Evolutionary conservation across 2,113 vertebrate genomes (phyloP).

Genomic region (Orthochromis indermauri): DNA sequence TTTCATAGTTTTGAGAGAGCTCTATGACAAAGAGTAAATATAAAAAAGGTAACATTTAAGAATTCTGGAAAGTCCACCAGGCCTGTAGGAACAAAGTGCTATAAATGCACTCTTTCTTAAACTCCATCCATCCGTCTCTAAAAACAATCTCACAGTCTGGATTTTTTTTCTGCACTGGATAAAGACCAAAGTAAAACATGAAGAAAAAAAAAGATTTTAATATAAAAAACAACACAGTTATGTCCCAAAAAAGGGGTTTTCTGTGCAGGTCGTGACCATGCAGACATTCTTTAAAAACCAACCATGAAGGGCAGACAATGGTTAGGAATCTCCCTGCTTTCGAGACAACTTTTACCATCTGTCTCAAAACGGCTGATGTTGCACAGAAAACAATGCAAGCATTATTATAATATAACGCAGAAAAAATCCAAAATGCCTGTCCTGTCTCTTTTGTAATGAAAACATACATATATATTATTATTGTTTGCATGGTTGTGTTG

Average conservation of each 20-base stretch:
- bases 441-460: not conserved
- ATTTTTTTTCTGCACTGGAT: not conserved
- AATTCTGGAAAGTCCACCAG: not conserved
- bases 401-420: not conserved
- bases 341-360: not conserved
- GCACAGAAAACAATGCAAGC: slow-evolving; percentile 3
- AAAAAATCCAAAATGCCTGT: not conserved
- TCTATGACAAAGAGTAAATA: not conserved
- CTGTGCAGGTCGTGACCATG: not conserved
- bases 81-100: not conserved
- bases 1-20: not conserved
- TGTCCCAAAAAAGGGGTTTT: not conserved
- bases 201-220: not conserved
- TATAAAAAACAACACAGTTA: not conserved
- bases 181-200: not conserved
- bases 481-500: not conserved
- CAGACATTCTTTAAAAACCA: slow-evolving; percentile 10
- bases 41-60: not conserved
- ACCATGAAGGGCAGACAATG: not conserved
- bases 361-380: not conserved
- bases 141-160: not conserved
- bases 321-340: slow-evolving; percentile 34
- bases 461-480: not conserved
- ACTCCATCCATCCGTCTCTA: not conserved
- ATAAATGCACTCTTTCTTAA: not conserved